Base-by-base conservation (phyloP, 2,113 vertebrate species). In the Larimichthys polyactis region DNA sequence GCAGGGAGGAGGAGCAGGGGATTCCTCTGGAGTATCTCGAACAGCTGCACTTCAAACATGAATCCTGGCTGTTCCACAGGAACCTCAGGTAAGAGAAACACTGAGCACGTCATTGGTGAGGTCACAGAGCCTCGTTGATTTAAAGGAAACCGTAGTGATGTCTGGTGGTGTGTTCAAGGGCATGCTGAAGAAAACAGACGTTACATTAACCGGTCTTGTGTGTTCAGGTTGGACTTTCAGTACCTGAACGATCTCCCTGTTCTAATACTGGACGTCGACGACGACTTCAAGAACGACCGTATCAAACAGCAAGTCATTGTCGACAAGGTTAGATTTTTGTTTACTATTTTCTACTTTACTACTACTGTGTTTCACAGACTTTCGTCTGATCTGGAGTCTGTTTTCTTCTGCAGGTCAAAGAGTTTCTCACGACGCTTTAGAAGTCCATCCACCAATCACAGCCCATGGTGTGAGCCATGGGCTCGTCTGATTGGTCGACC, bases 1-100 rank as follows among this genome's bases (percentile, higher is more conserved):
- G 96, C 9, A 90, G 96, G 49, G 74, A 96, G 73, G 96, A 97
- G 64, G 96, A 97, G 15, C 93, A 95, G 91, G 96, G 91, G 52
- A 94, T 97, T 82, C 95, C 96, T 46, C 89, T 97, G 0, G 96
- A 98, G 4, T 97, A 97, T 82, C 89, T 98, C 57, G 95, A 97
- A 83, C 96, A 96, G 32, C 93, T 98, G 6, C 96, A 97, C 85
- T 93, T 93, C 36, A 97, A 96, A 82, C 97, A 97, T 0, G 96
- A 98, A 81, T 57, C 84, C 16, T 97, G 97, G 96, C 95, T 97
- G 15, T 73, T 91, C 8, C 88, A 96, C 86, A 92, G 92, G 72
- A 96, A 85, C 63, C 94, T 94, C 82, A 93, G 94, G 97, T 97
- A 81, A 60, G 4, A 6, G 55, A 7, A 17, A 2, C 5, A 29